phyloP scores from a whole-genome alignment of 2,797 vertebrate genomes.

The Nannoperca australis region DNA sequence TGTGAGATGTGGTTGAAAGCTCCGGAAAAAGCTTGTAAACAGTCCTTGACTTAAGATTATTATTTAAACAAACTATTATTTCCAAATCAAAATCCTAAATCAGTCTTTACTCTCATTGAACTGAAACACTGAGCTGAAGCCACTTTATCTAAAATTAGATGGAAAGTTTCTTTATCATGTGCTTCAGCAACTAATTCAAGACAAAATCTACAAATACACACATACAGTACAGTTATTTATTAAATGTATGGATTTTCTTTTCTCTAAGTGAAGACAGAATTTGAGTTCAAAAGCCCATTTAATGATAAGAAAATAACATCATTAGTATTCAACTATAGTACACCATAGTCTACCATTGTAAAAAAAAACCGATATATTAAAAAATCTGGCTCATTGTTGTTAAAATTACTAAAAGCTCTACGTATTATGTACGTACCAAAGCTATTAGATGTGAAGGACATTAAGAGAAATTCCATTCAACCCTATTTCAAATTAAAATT shows the following conservation, averaged over 20 bases:
- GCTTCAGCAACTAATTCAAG: neutral
- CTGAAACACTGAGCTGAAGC: neutral
- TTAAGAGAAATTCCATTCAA: no score
- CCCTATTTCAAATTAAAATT: neutral
- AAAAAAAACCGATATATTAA: neutral
- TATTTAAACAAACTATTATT: neutral
- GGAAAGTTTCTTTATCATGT: neutral
- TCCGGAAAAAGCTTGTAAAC: neutral
- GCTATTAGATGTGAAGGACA: no score
- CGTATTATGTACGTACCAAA: no score
- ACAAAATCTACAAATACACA: no score
- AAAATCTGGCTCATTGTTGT: neutral
- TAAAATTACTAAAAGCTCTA: neutral
- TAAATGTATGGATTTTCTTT: no score
- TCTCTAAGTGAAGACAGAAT: no score
- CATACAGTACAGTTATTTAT: no score
- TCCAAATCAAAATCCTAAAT: neutral
- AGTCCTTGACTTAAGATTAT: neutral
- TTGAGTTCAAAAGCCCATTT: neutral
- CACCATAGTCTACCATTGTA: neutral
- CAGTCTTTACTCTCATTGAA: neutral
- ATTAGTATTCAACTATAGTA: neutral
- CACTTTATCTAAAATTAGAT: neutral
- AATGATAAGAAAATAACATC: neutral
- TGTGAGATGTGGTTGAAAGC: neutral